Percentiles rank a stretch among this genome's conserved stretches.
Conservation (phyloP, 2,888 invertebrate genomes). For the Catocala fraxini region DNA sequence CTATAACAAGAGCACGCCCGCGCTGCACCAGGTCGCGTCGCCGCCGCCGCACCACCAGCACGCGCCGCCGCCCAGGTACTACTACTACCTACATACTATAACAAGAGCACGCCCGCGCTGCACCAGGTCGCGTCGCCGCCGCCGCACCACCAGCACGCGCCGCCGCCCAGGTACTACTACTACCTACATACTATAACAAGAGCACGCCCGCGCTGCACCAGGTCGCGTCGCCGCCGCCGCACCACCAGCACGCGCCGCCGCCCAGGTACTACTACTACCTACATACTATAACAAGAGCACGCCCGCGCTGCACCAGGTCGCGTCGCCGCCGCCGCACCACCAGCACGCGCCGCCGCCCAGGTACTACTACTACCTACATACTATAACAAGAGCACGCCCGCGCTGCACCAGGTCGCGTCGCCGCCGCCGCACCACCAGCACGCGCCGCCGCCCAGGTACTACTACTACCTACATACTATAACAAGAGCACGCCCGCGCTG, state of each 20-base stretch:
- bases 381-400: constrained; percentile 97
- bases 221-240: constrained; percentile 84
- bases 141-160: constrained; percentile 54
- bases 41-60: constrained; percentile 56
- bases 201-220: constrained; percentile 96
- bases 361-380: no score
- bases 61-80: constrained; percentile 53
- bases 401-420: constrained; percentile 92
- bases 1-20: constrained; percentile 97
- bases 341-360: constrained; percentile 53
- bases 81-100: no score
- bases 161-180: constrained; percentile 55
- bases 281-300: no score
- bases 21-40: constrained; percentile 92
- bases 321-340: constrained; percentile 77
- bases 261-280: no score
- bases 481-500: constrained; percentile 96
- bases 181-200: no score
- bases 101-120: constrained; percentile 96
- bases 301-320: constrained; percentile 93
- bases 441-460: constrained; percentile 53
- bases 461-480: no score
- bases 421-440: constrained; percentile 56
- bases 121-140: constrained; percentile 89
- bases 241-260: constrained; percentile 55